These are phyloP conservation scores for Amblyopsis rosae DNA, from an alignment of 2,113 vertebrate species.

Conservation along the genomic window DNA sequence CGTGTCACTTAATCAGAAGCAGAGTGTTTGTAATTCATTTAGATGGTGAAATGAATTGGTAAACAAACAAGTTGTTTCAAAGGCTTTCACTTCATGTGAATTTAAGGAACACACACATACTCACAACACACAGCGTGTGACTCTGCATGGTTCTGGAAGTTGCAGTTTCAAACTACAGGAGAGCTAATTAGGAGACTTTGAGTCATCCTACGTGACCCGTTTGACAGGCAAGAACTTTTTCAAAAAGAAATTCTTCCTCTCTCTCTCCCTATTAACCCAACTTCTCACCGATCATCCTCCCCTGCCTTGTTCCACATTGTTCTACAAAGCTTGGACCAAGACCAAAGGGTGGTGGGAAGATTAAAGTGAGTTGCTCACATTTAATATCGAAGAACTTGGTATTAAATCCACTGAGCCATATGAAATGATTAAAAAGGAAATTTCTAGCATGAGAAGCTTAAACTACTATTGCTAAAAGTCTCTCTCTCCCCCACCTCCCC, in stretches of 20 bases:
- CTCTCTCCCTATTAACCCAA: not conserved
- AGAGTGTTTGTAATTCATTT: no score
- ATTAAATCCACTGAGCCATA: conserved; percentile 3
- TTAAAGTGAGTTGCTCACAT: not conserved
- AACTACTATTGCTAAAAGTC: not conserved
- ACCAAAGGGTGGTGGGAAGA: not conserved
- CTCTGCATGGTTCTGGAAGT: not conserved
- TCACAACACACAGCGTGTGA: not conserved
- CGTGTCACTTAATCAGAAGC: no score
- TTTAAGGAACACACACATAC: not conserved
- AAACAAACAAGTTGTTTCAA: no score
- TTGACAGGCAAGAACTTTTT: not conserved
- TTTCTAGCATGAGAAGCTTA: not conserved
- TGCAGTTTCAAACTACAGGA: not conserved
- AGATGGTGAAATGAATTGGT: no score
- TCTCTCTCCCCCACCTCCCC: not conserved
- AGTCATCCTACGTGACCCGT: not conserved
- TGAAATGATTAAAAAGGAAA: not conserved
- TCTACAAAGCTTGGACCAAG: not conserved
- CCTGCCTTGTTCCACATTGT: not conserved
- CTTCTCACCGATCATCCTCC: not conserved
- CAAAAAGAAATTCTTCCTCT: not conserved
- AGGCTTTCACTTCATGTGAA: no score
- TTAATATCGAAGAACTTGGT: no score
- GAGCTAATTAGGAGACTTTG: conserved; percentile 2